Conservation (phyloP, 2,113 vertebrate species). For the Leptobrachium ailaonicum region DNA sequence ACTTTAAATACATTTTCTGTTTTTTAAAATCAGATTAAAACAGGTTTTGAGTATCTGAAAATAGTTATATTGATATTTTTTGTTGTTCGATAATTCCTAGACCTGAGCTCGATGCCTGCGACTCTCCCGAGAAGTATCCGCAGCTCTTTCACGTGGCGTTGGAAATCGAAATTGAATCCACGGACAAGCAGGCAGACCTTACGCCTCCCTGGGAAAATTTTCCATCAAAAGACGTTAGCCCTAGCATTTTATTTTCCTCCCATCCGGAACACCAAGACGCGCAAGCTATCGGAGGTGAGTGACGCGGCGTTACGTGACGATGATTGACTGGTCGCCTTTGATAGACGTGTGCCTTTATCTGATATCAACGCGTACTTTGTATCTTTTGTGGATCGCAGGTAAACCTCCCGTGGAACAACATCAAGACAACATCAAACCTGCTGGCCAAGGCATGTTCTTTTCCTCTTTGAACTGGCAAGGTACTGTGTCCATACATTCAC, state of each 20-base stretch:
- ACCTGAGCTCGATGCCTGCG: conserved; percentile 93
- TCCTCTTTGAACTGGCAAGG: conserved; percentile 81
- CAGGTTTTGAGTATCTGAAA: too few species aligned
- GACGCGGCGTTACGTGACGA: not conserved
- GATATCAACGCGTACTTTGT: conserved; percentile 36
- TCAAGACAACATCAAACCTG: conserved; percentile 70
- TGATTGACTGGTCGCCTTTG: not conserved
- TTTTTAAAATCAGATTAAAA: too few species aligned
- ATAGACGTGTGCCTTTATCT: not conserved
- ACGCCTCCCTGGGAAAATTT: conserved; percentile 97
- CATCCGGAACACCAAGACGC: conserved; percentile 94
- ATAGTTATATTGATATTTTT: too few species aligned
- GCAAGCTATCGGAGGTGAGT: conserved; percentile 81
- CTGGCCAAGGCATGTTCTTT: conserved; percentile 75
- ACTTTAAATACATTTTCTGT: too few species aligned
- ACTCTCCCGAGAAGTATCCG: conserved; percentile 96
- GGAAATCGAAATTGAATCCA: conserved; percentile 88
- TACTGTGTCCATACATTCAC: conserved; percentile 49
- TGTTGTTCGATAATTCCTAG: conserved; percentile 60
- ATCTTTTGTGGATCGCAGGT: conserved; percentile 64
- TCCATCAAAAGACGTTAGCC: conserved; percentile 87
- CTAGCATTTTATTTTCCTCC: conserved; percentile 90
- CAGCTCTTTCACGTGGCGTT: conserved; percentile 91
- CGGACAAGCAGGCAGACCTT: conserved; percentile 87
- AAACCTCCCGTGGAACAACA: conserved; percentile 63